phyloP scores from a whole-genome alignment of 2,113 vertebrate genomes.

The Chaetodon auriga region DNA sequence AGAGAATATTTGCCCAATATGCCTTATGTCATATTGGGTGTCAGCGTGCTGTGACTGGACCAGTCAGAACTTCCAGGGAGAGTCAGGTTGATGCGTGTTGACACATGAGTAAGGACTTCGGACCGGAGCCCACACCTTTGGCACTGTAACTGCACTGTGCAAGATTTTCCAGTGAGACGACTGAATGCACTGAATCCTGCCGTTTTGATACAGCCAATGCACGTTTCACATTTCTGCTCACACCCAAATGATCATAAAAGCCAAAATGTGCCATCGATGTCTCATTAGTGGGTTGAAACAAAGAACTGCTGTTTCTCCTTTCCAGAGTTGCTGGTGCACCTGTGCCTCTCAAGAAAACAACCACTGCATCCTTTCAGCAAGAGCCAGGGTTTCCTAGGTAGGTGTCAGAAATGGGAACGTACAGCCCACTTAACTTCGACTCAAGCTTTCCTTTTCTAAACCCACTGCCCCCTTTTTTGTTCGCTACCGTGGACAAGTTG shows the following conservation, averaged over 20 bases:
- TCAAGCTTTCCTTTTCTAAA: slow-evolving; percentile 55
- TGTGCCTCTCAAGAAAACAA: slow-evolving; percentile 20
- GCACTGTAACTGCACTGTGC: slow-evolving; percentile 37
- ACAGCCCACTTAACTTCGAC: slow-evolving; percentile 64
- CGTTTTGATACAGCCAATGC: neutral
- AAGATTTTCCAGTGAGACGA: slow-evolving; percentile 62
- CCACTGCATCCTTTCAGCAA: slow-evolving; percentile 17
- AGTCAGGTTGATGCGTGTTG: slow-evolving; percentile 51
- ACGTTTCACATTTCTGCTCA: neutral
- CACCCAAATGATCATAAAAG: slow-evolving; percentile 28
- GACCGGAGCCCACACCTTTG: slow-evolving; percentile 54
- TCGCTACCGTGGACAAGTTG: slow-evolving; percentile 62
- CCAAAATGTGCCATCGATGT: neutral
- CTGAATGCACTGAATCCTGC: slow-evolving; percentile 7
- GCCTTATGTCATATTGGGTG: slow-evolving; percentile 72
- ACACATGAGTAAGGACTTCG: slow-evolving; percentile 49
- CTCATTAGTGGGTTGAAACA: neutral
- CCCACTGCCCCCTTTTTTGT: slow-evolving; percentile 46
- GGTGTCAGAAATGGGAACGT: slow-evolving; percentile 64
- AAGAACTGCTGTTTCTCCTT: neutral
- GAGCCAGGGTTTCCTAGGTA: slow-evolving; percentile 25
- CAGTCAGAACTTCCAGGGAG: slow-evolving; percentile 60
- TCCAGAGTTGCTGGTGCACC: slow-evolving; percentile 25
- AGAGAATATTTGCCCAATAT: slow-evolving; percentile 32
- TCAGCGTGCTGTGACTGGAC: slow-evolving; percentile 27